These are phyloP conservation scores for Sitophilus oryzae DNA, from an alignment of 1,140 invertebrate species.

Conservation along the genomic window DNA sequence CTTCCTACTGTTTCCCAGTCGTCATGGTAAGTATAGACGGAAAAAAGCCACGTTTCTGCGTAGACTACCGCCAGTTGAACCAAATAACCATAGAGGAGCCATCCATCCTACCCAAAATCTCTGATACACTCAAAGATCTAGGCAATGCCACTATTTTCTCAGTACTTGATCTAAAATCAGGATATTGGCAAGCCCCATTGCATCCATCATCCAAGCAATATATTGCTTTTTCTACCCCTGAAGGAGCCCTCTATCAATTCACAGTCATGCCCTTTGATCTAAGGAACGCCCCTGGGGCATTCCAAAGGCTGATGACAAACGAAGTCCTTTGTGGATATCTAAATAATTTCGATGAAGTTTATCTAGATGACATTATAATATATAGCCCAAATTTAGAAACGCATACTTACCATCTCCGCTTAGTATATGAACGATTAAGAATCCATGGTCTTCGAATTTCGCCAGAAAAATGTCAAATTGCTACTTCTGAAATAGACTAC, in stretches of 20 bases:
- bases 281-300: conserved; percentile 26
- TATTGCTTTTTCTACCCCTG: conserved; percentile 32
- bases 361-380: conserved; percentile 17
- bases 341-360: conserved; percentile 17
- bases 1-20: conserved; percentile 11
- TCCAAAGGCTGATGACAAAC: conserved; percentile 23
- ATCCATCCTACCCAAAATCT: conserved; percentile 28
- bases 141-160: conserved; percentile 22
- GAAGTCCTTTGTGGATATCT: conserved; percentile 21
- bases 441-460: conserved; percentile 1
- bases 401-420: neutral
- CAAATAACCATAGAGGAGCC: conserved; percentile 37
- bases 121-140: conserved; percentile 13
- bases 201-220: conserved; percentile 7
- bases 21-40: conserved; percentile 26
- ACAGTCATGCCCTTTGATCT: conserved; percentile 32
- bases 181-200: conserved; percentile 35
- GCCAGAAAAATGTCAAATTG: conserved; percentile 12
- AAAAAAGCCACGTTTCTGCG: conserved; percentile 28
- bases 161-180: conserved; percentile 26
- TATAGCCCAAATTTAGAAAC: neutral
- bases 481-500: neutral
- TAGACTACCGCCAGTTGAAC: conserved; percentile 43
- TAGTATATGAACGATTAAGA: conserved; percentile 10
- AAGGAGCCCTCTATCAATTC: conserved; percentile 27